These are phyloP conservation scores for Cydia fagiglandana DNA, from an alignment of 1,140 invertebrate genomes.

Conservation along the genomic window DNA sequence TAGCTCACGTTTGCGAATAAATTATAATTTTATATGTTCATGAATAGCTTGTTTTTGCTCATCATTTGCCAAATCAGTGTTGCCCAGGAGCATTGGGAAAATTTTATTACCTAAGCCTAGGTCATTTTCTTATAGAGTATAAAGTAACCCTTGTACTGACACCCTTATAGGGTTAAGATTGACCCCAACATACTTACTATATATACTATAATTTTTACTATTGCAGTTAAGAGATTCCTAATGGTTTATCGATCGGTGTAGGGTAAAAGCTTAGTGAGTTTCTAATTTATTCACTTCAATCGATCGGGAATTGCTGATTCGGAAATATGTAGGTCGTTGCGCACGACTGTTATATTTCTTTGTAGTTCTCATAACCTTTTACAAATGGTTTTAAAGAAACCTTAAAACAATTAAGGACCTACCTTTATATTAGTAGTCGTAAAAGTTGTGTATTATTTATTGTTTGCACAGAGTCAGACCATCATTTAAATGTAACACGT, in stretches of 20 bases:
- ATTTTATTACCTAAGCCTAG: too few species aligned
- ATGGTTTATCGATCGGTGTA: not conserved
- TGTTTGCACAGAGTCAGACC: not conserved
- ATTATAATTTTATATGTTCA: too few species aligned
- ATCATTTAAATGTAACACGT: not conserved
- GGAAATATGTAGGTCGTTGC: not conserved
- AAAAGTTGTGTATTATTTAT: not conserved
- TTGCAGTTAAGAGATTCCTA: not conserved
- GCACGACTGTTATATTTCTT: not conserved
- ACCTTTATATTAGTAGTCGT: not conserved
- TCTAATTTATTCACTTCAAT: not conserved
- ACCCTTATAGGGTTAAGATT: too few species aligned
- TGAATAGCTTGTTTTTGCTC: too few species aligned
- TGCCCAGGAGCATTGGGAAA: too few species aligned
- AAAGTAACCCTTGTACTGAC: too few species aligned
- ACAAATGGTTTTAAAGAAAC: not conserved
- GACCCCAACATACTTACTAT: too few species aligned
- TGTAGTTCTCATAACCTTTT: not conserved
- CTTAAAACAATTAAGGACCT: not conserved
- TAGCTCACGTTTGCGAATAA: too few species aligned
- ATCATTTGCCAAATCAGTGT: too few species aligned
- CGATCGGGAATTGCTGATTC: slow-evolving; percentile 8
- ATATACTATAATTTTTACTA: too few species aligned
- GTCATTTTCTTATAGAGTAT: too few species aligned
- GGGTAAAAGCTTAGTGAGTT: too few species aligned